Base-by-base conservation (phyloP, 2,888 invertebrate genomes). In the Sturmia bella region DNA sequence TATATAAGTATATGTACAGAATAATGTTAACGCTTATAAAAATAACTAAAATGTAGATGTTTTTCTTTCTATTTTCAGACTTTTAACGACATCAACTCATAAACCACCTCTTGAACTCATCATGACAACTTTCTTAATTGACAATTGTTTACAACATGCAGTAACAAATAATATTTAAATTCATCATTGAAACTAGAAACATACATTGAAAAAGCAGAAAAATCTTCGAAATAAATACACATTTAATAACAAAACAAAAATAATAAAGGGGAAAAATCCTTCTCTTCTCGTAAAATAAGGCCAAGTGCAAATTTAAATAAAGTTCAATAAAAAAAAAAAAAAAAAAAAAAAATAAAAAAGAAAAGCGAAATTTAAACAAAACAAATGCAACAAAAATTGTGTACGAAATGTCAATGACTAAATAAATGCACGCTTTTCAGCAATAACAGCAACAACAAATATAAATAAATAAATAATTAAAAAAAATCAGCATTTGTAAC, bases 301-400 rank as follows among this genome's bases (percentile, higher is more conserved):
- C 21, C 73, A 66, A 73, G 43, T 59, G 52, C 43, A 73, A 73
- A 61, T 66, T 37, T 61, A 54, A 64, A 66, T 48, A 73, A 73
- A 54, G 32, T 6, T 12, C 37, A 70, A 48, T 37, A 72, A 59
- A 75, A 19, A 61, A 37, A 69, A 45, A 63, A 70, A 63, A 24
- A 21, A 52, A 27, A 3, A 52, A 19, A 56, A 52, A n/a, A 39
- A 54, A 54, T 27, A 54, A 13, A 43, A 68, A 59, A 63, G 13
- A 63, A 70, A 37, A 17, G 32, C 11, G 17, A 39, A 52, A 24
- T 41, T 32, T 17, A 48, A 72, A 61, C 32, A 48, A 63, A 56
- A 74, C 43, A 48, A 41, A 9, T 54, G 12, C 39, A 64, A 56
- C 56, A 32, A 63, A 5, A 48, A 64, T 57, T 27, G n/a, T 74